phyloP scores from a whole-genome alignment of 2,797 vertebrate genomes.

The Micrastur ruficollis region DNA sequence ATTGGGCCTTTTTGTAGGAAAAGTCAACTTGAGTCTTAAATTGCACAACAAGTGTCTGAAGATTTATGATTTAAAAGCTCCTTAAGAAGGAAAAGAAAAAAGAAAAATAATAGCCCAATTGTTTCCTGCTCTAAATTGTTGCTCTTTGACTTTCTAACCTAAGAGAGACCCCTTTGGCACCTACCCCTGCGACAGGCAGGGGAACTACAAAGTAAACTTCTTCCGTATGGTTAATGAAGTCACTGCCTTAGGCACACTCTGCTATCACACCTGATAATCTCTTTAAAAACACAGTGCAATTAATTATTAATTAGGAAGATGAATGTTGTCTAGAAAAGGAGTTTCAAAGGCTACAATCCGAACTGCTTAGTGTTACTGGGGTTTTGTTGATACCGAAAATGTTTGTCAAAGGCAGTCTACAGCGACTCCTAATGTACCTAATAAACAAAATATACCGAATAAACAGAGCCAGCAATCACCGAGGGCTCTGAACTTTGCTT shows the following conservation, averaged over 20 bases:
- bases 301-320: constrained; percentile 78
- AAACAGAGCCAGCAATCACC: neutral
- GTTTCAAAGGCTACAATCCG: constrained; percentile 53
- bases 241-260: constrained; percentile 70
- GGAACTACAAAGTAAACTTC: constrained; percentile 66
- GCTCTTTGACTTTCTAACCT: constrained; percentile 73
- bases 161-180: constrained; percentile 58
- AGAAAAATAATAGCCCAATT: constrained; percentile 46
- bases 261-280: constrained; percentile 74
- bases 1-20: constrained; percentile 21
- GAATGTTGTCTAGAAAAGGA: constrained; percentile 67
- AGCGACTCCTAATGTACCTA: constrained; percentile 24
- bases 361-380: constrained; percentile 35
- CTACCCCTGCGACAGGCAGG: constrained; percentile 35
- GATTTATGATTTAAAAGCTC: constrained; percentile 62
- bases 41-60: constrained; percentile 31
- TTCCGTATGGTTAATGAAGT: constrained; percentile 63
- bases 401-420: constrained; percentile 55
- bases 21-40: constrained; percentile 26
- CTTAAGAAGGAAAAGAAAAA: neutral
- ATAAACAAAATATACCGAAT: constrained; percentile 14
- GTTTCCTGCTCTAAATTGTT: constrained; percentile 64
- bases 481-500: neutral
- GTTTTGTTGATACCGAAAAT: constrained; percentile 31
- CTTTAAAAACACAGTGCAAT: constrained; percentile 65